Conservation (phyloP, 30 jellyfish, hydroid and myxozoan species). For the Cassiopea xamachana region DNA sequence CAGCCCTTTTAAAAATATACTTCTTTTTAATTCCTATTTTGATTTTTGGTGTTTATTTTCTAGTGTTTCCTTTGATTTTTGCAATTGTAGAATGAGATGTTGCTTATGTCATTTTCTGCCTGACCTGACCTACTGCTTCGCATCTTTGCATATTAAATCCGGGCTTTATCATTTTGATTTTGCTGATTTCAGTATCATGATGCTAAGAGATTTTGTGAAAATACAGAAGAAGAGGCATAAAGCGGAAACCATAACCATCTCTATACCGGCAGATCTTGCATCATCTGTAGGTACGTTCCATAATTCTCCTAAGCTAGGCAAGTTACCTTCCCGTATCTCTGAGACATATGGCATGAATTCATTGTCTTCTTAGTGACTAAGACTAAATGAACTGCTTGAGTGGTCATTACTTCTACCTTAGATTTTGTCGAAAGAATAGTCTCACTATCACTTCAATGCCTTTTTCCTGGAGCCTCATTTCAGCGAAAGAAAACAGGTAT, state of each 20-base stretch:
- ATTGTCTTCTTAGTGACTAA: no score
- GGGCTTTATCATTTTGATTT: background rate
- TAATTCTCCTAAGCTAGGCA: background rate
- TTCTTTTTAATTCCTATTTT: background rate
- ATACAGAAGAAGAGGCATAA: background rate
- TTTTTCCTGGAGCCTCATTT: slow-evolving; percentile 75
- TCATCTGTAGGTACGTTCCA: slow-evolving; percentile 50
- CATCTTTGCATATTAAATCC: no score
- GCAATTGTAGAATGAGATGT: background rate
- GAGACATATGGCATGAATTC: no score
- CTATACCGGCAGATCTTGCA: slow-evolving; percentile 14
- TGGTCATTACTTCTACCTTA: background rate
- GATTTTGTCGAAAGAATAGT: slow-evolving; percentile 74
- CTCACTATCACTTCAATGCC: slow-evolving; percentile 37
- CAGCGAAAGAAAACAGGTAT: slow-evolving; percentile 83
- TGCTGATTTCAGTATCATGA: slow-evolving; percentile 40
- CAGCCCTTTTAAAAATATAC: background rate
- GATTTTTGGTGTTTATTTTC: background rate
- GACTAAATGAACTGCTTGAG: no score
- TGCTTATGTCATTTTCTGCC: no score
- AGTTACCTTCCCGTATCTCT: no score
- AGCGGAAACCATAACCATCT: background rate
- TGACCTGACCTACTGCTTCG: no score
- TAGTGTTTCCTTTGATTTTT: no score
- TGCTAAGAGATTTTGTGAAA: slow-evolving; percentile 55